Base-by-base conservation (phyloP, 2,888 invertebrate genomes). In the Bursaphelenchus okinawaensis region DNA sequence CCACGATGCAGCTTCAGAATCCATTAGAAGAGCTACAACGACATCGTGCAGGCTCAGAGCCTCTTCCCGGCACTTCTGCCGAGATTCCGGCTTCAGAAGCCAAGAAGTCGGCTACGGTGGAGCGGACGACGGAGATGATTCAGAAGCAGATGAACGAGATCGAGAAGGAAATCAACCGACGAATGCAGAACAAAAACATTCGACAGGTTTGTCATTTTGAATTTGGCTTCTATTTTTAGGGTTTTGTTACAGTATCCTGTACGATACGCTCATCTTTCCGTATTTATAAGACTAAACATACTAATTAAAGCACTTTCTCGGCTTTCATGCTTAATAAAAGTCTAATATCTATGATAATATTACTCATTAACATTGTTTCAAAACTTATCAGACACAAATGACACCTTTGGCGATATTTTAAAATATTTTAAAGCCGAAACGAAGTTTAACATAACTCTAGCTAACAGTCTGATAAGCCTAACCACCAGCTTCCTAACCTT, bases 131-230 rank as follows among this genome's bases (percentile, higher is more conserved):
- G 27, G 75, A 72, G 29, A 80, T 86, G 61, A 86, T 87, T 81
- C 84, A 85, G 75, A 85, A 90, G 83, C 87, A 91, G 86, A 87
- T 90, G 84, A 86, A 87, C 68, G 88, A 90, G 85, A 88, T 90
- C 77, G 87, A 90, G 85, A 86, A 88, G 80, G 87, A 90, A 85
- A 87, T 89, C 81, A 86, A 89, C 69, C 80, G 83, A 68, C 73
- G 83, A 62, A 75, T 78, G 29, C 78, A 80, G 66, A 82, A 82
- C 66, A 77, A 82, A 66, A 79, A 82, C 66, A 73, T 82, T 61
- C 77, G 76, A 63, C 76, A 81, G 76, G 82, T 82, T 20, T 31
- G 68, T 55, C 20, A n/a, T 40, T 40, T 40, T 40, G 9, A 40
- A 40, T n/a, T n/a, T 40, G 9, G 9, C 12, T n/a, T 12, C 40